Evolutionary conservation across 2,113 vertebrate genomes (phyloP).

Genomic region (Fulmarus glacialis): DNA sequence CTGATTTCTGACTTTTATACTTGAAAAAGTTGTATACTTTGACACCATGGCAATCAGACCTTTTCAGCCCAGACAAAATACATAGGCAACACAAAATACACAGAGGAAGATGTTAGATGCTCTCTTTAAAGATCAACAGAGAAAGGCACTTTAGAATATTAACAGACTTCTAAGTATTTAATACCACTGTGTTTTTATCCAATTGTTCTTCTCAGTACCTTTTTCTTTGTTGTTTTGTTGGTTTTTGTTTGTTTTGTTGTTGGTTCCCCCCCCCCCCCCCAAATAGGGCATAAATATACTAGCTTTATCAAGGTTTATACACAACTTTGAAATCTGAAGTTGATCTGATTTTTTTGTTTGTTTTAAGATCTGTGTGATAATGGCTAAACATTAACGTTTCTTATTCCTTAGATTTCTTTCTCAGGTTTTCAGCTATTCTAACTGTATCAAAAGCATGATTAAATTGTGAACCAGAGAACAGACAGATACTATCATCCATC

Average conservation of each 20-base stretch:
- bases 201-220: background rate
- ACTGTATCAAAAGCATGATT: background rate
- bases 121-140: background rate
- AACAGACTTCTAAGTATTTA: background rate
- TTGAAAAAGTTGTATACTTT: slow-evolving; percentile 16
- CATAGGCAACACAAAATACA: background rate
- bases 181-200: background rate
- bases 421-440: background rate
- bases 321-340: background rate
- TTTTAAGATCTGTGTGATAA: background rate
- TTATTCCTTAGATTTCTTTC: background rate
- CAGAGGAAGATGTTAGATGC: background rate
- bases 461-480: background rate
- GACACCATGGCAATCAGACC: slow-evolving; percentile 12
- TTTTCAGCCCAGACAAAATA: slow-evolving; percentile 18
- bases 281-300: background rate
- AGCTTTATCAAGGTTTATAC: background rate
- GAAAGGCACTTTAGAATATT: background rate
- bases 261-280: too few relatives aligned
- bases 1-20: slow-evolving; percentile 21
- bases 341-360: background rate
- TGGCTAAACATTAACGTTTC: background rate
- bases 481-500: background rate
- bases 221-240: too few relatives aligned
- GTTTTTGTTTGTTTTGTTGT: too few relatives aligned